Percentiles rank a stretch among this genome's conserved stretches.
Conservation (phyloP, 1,140 invertebrate genomes). For the Halyomorpha halys region DNA sequence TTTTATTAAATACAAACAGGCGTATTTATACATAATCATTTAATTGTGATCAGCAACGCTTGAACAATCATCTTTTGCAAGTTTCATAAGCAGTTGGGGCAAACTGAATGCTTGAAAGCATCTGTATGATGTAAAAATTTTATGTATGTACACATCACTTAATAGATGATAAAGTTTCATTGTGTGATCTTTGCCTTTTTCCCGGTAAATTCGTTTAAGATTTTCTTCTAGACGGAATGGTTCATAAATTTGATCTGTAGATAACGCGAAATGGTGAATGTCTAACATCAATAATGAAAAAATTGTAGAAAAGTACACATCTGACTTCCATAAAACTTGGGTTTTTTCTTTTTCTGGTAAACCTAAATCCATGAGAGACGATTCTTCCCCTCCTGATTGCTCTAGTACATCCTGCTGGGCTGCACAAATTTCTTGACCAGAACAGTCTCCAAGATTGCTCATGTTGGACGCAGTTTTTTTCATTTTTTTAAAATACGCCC, state of each 20-base stretch:
- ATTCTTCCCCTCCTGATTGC: neutral
- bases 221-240: slow-evolving; percentile 2
- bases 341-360: too few relatives aligned
- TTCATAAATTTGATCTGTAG: slow-evolving; percentile 16
- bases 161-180: neutral
- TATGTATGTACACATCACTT: neutral
- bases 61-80: too few relatives aligned
- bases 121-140: neutral
- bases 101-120: neutral
- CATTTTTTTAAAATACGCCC: neutral
- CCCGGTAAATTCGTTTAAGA: neutral
- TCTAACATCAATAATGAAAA: slow-evolving; percentile 15
- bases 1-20: too few relatives aligned
- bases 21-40: too few relatives aligned
- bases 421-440: too few relatives aligned
- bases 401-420: neutral
- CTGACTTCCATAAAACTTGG: neutral
- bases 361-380: neutral
- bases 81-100: too few relatives aligned
- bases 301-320: neutral
- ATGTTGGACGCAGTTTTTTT: neutral
- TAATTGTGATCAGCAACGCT: too few relatives aligned
- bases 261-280: slow-evolving; percentile 10
- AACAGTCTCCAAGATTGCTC: too few relatives aligned
- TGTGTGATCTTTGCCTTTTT: neutral